These are phyloP conservation scores for Lepidochrysops patricia DNA, from an alignment of 2,888 invertebrate species.

Conservation along the genomic window DNA sequence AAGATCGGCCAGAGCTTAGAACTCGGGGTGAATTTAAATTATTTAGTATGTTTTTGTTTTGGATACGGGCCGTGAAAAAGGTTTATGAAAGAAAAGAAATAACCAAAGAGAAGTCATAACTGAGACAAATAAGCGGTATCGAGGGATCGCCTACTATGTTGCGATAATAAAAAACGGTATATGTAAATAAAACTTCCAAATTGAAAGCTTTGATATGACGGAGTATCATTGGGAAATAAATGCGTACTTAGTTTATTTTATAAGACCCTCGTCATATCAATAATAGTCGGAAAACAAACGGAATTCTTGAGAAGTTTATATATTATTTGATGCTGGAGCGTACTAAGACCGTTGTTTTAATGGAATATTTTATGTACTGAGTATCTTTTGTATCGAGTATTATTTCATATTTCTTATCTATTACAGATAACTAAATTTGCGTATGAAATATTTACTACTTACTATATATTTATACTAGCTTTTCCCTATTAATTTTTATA, in stretches of 20 bases:
- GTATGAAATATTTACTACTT: too few species aligned
- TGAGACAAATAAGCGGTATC: neutral
- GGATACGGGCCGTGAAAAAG: neutral
- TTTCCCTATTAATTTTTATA: too few species aligned
- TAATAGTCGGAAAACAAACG: conserved; percentile 8
- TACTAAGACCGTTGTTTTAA: conserved; percentile 2
- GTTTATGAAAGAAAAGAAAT: neutral
- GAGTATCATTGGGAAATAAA: neutral
- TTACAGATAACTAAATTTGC: too few species aligned
- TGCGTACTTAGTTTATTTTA: neutral
- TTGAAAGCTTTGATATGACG: conserved; percentile 6
- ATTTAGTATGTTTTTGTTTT: neutral
- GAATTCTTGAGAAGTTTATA: conserved; percentile 4
- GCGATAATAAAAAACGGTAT: neutral
- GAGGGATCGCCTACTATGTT: neutral
- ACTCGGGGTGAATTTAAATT: neutral
- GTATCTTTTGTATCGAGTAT: neutral
- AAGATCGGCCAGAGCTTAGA: neutral
- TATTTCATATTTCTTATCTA: too few species aligned
- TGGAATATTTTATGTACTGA: neutral
- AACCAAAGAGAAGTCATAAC: neutral
- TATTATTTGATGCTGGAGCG: neutral
- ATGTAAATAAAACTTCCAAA: neutral
- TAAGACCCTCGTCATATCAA: conserved; percentile 11
- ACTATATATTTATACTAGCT: too few species aligned